Evolutionary conservation across 53 echinoderm and acorn worm species (phyloP).

Genomic region (Antedon mediterranea): DNA sequence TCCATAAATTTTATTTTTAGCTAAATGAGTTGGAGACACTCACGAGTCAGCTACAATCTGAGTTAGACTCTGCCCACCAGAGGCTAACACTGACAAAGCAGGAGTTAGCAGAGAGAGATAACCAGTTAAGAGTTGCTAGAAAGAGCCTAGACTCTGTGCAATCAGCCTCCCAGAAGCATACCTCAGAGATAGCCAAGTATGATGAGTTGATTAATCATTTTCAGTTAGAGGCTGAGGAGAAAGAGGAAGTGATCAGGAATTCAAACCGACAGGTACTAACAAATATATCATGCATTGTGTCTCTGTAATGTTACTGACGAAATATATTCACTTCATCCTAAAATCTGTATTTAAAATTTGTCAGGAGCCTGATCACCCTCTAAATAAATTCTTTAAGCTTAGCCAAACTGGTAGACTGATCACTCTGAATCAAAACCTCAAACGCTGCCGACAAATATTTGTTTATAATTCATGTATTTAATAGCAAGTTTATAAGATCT

Average conservation of each 20-base stretch:
- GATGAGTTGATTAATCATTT: constrained; percentile 59
- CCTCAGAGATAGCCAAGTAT: constrained; percentile 47
- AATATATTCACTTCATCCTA: too few species aligned
- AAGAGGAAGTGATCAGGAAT: constrained; percentile 42
- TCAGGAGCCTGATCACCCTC: too few species aligned
- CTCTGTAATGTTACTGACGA: too few species aligned
- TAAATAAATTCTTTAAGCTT: too few species aligned
- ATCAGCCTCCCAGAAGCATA: constrained; percentile 54
- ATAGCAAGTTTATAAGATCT: too few species aligned
- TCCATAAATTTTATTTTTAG: constrained; percentile 12
- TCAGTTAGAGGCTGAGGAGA: constrained; percentile 54
- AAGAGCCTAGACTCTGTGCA: constrained; percentile 73
- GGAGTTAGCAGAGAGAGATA: constrained; percentile 59
- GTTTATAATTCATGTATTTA: too few species aligned
- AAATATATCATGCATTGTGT: too few species aligned
- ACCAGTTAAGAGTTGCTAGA: constrained; percentile 50
- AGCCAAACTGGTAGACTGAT: too few species aligned
- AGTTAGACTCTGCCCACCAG: constrained; percentile 32
- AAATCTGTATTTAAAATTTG: too few species aligned
- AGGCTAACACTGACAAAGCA: constrained; percentile 38
- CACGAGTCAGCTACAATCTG: constrained; percentile 40
- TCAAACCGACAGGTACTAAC: constrained; percentile 45
- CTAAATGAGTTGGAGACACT: constrained; percentile 51
- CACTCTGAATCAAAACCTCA: too few species aligned
- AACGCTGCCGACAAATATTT: too few species aligned